A percentile compares a stretch with the other conserved stretches of the same genome.
Evolutionary conservation across 2,113 vertebrate genomes (phyloP).

Genomic region (Neodon shergylaensis): DNA sequence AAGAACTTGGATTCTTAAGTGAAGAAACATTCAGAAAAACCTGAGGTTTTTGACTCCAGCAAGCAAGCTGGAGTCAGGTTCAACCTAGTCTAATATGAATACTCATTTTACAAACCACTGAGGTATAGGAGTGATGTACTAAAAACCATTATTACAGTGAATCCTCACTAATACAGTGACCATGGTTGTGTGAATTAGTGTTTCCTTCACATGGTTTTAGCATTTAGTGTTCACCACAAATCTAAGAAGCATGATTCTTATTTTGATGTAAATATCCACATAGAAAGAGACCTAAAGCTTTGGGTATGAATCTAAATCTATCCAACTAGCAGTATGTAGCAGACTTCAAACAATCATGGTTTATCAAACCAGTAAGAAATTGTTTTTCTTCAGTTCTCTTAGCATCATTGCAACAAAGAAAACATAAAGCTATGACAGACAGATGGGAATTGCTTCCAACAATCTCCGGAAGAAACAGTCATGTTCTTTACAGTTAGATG

Average conservation of each 20-base stretch:
- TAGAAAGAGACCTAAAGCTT: not conserved
- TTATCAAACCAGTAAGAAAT: not conserved
- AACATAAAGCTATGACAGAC: not conserved
- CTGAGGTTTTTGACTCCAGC: not conserved
- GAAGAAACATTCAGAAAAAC: not conserved
- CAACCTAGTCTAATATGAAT: not conserved
- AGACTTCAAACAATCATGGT: not conserved
- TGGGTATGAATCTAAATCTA: not conserved
- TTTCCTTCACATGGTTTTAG: not conserved
- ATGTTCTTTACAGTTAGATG: not conserved
- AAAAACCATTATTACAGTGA: not conserved
- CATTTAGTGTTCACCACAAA: not conserved
- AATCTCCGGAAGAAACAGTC: not conserved
- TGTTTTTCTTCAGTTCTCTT: constrained; percentile 29
- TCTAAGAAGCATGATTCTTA: not conserved
- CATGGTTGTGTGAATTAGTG: not conserved
- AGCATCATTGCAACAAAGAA: not conserved
- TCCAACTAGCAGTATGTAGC: not conserved
- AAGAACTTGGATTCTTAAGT: not conserved
- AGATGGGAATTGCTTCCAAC: not conserved
- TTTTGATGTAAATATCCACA: not conserved
- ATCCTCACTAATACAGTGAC: not conserved
- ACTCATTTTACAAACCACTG: not conserved
- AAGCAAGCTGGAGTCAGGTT: not conserved
- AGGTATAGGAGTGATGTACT: not conserved